Percentiles rank a stretch among this genome's conserved stretches.
phyloP scores from a whole-genome alignment of 2,113 vertebrate species.

The Grallaria varia region DNA sequence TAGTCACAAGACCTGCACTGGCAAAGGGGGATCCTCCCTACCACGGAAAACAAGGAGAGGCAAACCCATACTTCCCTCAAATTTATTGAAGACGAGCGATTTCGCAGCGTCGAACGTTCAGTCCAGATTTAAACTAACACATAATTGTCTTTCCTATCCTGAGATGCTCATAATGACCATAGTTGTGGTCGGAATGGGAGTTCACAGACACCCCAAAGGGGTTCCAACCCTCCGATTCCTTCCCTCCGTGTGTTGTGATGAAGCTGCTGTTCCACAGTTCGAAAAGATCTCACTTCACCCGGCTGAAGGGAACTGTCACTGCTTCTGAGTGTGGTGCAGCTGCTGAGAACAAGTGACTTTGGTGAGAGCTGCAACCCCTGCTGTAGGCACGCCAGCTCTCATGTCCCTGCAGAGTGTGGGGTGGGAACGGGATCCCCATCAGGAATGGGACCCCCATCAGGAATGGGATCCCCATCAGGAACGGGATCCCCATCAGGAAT shows the following conservation, averaged over 20 bases:
- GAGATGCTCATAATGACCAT: neutral
- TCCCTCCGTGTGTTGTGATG: accelerated
- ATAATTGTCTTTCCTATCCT: neutral
- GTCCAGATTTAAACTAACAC: neutral
- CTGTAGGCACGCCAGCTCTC: neutral
- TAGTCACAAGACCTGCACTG: neutral
- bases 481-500: accelerated
- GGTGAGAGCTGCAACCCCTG: neutral
- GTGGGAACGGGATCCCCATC: neutral
- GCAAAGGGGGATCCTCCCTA: neutral
- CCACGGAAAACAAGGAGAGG: neutral
- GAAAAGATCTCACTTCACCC: neutral
- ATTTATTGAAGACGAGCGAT: neutral
- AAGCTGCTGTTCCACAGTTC: conserved; percentile 11
- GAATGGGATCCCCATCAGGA: too few species aligned
- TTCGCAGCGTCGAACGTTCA: neutral
- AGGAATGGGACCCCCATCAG: accelerated
- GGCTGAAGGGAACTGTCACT: neutral
- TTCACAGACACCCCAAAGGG: neutral
- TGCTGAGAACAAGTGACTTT: neutral
- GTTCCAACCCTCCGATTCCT: neutral
- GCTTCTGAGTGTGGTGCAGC: neutral
- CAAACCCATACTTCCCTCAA: neutral
- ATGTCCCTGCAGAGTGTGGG: neutral
- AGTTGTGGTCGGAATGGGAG: neutral